Evolutionary conservation across 2,113 vertebrate genomes (phyloP), one percentile per base, ranked within the genome.

Genomic region (Pyxicephalus adspersus): DNA sequence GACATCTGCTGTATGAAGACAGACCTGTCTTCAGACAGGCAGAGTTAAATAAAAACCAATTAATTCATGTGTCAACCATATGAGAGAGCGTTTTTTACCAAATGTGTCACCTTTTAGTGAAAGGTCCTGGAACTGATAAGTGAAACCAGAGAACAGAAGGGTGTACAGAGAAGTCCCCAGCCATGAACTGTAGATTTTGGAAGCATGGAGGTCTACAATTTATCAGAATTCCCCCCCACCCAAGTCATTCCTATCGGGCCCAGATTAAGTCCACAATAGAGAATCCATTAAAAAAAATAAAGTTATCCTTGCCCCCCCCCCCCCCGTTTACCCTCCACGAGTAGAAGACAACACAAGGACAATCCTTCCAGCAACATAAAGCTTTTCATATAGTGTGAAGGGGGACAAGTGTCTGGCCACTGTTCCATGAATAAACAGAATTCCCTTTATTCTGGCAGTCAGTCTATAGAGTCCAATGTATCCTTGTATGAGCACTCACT

Each of bases 401-500:
- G 50, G n/a, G 25, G 20, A 50, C 29, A 63, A 26, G 76, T 66
- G 71, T 54, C 76, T 51, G 34, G 16, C 23, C 25, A 34, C 51
- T 57, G 76, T 50, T 65, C 28, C 7, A 52, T 64, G 45, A 55
- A 54, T 25, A 20, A 31, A 66, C 19, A 34, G 45, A 64, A 55
- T 22, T 45, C 50, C 63, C 52, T 34, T 38, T 17, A 17, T n/a
- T n/a, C 54, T 22, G 55, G n/a, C n/a, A 63, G 55, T 57, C 29
- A n/a, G n/a, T n/a, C n/a, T n/a, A n/a, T 51, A 51, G 51, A 70
- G 22, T 77, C 60, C 74, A 66, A 22, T 52, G 26, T n/a, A n/a
- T 13, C n/a, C 25, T 25, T n/a, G 34, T 29, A 29, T 29, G 8
- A 22, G 92, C 81, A 94, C 87, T 94, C 92, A 80, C 90, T 81